Evolutionary conservation across 2,888 invertebrate species (phyloP), one percentile per base, ranked within the genome.

Genomic region (Nephrotoma guestfalica): DNA sequence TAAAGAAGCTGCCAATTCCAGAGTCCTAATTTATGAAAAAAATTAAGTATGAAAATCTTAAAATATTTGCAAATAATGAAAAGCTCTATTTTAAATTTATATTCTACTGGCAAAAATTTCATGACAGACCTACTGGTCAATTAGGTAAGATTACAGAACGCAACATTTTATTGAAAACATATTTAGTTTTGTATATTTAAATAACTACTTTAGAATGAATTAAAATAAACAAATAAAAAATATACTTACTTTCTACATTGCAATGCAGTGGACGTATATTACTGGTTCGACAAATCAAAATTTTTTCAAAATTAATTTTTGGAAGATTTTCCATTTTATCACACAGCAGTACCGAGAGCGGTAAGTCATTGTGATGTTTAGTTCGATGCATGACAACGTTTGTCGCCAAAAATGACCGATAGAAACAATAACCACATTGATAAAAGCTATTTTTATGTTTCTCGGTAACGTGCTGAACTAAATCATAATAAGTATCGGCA

Each of bases 401-500:
- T 13, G n/a, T 18, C 2, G 43, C 83, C 40, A 86, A 86, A 51
- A 86, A 87, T 9, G 94, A 94, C 86, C 96, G 92, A 90, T 95
- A 96, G 89, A 95, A 94, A 89, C 96, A 96, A 88, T 93, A 92
- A 4, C 91, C 91, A 89, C 96, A 96, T 43, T 94, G 93, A 88
- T 91, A 95, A 42, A 92, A 91, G 88, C 95, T 94, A 86, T 92
- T 91, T 0, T 92, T 93, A 89, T 96, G 96, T 47, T 92, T 92
- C 41, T 93, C 92, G 86, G 94, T 92, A 13, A 95, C 92, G 89
- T 96, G 96, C 86, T 91, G 90, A 83, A 93, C 92, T 88, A 94
- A 89, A 51, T 89, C 92, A 89, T 87, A 91, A 90, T 87, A 91
- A 89, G 89, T 92, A 88, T 71, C 90, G 89, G 92, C 90, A 41